These are phyloP conservation scores for Hylomyscus alleni DNA, from an alignment of 2,797 vertebrate species.

Conservation along the genomic window DNA sequence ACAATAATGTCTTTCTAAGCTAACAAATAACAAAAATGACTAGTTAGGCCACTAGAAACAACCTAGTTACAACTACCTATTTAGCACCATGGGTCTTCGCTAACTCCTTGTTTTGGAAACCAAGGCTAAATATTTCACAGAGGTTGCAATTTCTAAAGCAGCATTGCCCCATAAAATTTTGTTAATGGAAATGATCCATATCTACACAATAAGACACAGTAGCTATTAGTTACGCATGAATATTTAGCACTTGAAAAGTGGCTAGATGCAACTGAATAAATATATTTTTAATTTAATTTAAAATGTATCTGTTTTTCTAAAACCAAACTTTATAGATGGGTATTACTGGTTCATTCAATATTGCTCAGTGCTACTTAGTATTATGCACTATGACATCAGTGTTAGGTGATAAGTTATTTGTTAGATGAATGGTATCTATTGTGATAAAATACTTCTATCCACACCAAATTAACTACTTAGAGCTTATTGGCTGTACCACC, in stretches of 20 bases:
- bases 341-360: conserved; percentile 25
- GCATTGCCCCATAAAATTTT: neutral
- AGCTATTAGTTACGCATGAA: neutral
- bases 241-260: conserved; percentile 50
- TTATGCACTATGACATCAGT: conserved; percentile 1
- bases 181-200: conserved; percentile 26
- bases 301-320: conserved; percentile 30
- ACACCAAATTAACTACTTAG: conserved; percentile 7
- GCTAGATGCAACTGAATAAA: neutral
- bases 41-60: conserved; percentile 44
- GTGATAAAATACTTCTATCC: conserved; percentile 27
- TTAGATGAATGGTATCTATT: conserved; percentile 36
- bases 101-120: conserved; percentile 53
- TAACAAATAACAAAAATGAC: neutral
- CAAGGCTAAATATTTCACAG: conserved; percentile 51
- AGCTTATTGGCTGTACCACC: neutral
- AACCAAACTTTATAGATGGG: conserved; percentile 15
- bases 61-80: conserved; percentile 16
- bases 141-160: conserved; percentile 21
- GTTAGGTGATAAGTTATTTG: conserved; percentile 40
- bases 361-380: conserved; percentile 12
- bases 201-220: conserved; percentile 2
- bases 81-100: neutral
- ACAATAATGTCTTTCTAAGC: neutral
- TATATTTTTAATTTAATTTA: conserved; percentile 64